phyloP scores from a whole-genome alignment of 2,797 vertebrate species.

The Sebastolobus altivelis region DNA sequence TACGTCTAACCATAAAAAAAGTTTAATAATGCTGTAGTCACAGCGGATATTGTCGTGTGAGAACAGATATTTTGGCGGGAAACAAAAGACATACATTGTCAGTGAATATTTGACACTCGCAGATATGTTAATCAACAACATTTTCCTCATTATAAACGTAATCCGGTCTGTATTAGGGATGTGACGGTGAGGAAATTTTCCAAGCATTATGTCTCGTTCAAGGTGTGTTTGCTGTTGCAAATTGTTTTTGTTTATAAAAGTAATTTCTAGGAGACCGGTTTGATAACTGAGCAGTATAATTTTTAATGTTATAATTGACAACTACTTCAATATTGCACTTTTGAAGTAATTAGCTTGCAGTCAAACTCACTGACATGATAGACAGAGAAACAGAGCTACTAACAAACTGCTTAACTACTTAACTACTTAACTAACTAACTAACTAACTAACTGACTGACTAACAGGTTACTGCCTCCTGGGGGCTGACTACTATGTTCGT shows the following conservation, averaged over 20 bases:
- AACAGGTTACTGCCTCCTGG: conserved; percentile 83
- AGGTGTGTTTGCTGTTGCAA: background rate
- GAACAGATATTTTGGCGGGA: too few species aligned
- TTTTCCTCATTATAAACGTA: background rate
- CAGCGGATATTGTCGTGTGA: too few species aligned
- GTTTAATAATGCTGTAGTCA: too few species aligned
- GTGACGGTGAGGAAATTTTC: too few species aligned
- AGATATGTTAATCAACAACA: background rate
- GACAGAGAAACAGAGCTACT: background rate
- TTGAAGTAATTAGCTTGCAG: background rate
- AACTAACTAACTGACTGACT: background rate
- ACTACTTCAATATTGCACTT: background rate
- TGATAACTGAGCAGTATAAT: background rate
- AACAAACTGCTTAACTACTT: too few species aligned
- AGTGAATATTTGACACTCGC: background rate
- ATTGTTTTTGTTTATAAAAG: background rate
- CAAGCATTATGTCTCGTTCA: background rate
- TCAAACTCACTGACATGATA: background rate
- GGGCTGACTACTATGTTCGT: conserved; percentile 81
- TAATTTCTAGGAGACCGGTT: background rate
- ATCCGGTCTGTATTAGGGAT: background rate
- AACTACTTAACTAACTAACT: background rate
- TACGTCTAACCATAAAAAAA: too few species aligned
- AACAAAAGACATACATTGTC: too few species aligned
- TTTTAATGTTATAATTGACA: background rate